These are phyloP conservation scores for Synodontis membranacea DNA, from an alignment of 2,113 vertebrate species.

Conservation along the genomic window DNA sequence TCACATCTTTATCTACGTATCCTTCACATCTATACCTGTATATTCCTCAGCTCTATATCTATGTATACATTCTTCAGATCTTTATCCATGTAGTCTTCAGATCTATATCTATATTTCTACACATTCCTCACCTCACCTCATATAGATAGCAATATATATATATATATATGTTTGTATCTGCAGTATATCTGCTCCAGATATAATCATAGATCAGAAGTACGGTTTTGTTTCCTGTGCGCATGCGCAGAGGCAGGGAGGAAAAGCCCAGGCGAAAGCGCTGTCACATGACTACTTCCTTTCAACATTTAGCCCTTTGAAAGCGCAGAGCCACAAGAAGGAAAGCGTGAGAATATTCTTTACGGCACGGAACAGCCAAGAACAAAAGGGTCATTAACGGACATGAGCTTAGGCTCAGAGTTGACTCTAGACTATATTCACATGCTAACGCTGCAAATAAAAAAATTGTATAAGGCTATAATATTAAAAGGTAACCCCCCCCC, in stretches of 20 bases:
- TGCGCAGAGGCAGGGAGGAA: not conserved
- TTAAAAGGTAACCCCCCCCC: not conserved
- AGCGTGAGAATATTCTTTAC: constrained; percentile 8
- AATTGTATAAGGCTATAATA: no score
- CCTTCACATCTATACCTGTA: not conserved
- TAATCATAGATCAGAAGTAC: not conserved
- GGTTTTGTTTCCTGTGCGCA: not conserved
- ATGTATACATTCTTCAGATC: not conserved
- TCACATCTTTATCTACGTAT: not conserved
- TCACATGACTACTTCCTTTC: constrained; percentile 61
- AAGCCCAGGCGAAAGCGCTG: constrained; percentile 37
- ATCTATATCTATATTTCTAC: not conserved
- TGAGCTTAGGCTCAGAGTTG: not conserved
- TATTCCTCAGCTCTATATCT: not conserved
- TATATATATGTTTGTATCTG: not conserved
- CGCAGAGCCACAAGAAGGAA: constrained; percentile 19
- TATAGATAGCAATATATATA: no score
- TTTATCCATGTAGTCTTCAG: not conserved
- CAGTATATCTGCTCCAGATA: no score
- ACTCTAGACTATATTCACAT: not conserved
- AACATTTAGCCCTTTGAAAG: constrained; percentile 55
- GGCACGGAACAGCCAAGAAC: not conserved
- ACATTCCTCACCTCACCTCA: no score
- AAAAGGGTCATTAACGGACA: not conserved
- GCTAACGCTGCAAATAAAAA: not conserved